A percentile compares a stretch with the other conserved stretches of the same genome.
Evolutionary conservation across 2,797 vertebrate genomes (phyloP).

Genomic region (Delichon dasypus): DNA sequence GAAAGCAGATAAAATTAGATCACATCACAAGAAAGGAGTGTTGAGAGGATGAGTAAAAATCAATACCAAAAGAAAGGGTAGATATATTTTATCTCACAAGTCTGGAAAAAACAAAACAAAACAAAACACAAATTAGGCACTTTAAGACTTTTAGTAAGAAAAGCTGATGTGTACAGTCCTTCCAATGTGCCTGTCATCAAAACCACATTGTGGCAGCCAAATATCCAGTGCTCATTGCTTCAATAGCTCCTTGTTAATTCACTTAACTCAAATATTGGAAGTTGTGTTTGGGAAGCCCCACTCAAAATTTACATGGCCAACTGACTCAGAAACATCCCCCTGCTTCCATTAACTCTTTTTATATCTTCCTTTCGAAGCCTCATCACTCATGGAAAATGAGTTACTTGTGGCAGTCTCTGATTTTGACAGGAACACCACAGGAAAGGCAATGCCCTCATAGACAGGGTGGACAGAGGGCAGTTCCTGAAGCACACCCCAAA

Average conservation of each 20-base stretch:
- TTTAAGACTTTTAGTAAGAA: background rate
- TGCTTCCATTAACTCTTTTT: conserved; percentile 66
- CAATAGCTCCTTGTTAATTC: conserved; percentile 61
- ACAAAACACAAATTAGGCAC: background rate
- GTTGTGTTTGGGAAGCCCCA: conserved; percentile 54
- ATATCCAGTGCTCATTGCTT: conserved; percentile 26
- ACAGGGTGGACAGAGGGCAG: background rate
- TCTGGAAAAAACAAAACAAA: background rate
- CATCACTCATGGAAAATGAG: conserved; percentile 18
- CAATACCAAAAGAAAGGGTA: background rate
- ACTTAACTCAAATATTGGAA: conserved; percentile 47
- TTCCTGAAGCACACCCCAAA: background rate
- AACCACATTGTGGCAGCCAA: conserved; percentile 40
- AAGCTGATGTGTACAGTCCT: background rate
- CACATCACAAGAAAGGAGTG: background rate
- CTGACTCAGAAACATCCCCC: conserved; percentile 35
- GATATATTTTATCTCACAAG: background rate
- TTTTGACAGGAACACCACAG: background rate
- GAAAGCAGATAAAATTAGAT: conserved; percentile 16
- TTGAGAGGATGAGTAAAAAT: background rate
- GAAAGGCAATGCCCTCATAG: background rate
- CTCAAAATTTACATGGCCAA: conserved; percentile 55
- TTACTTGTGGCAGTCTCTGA: background rate
- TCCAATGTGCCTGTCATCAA: conserved; percentile 18
- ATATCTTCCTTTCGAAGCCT: conserved; percentile 49